Base-by-base conservation (phyloP, 1,140 invertebrate genomes). In the Antheraea pernyi region DNA sequence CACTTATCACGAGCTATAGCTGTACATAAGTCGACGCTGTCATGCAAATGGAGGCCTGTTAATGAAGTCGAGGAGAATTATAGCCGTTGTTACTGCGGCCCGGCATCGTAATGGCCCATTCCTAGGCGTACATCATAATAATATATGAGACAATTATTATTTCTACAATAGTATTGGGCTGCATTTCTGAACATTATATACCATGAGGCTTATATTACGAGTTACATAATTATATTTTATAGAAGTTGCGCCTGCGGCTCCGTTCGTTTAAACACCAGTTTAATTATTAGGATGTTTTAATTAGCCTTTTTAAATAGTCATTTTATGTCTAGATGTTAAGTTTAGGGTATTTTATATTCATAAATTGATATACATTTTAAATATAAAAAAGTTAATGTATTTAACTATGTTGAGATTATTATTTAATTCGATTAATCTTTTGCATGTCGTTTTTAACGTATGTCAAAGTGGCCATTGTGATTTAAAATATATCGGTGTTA, bases 41-140 rank as follows among this genome's bases (percentile, higher is more conserved):
- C 89, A 91, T 90, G 89, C 87, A 91, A 91, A 91, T 91, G 88
- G 88, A 86, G 87, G 87, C 82, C 89, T 91, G 89, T 88, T 91
- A 91, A 91, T 91, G 89, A 91, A 91, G 87, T 80, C 86, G 81
- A 84, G 77, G 86, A 91, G 89, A 91, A 89, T 91, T 91, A 91
- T 91, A 84, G 87, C 75, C 84, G 85, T 89, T 91, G 89, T 91
- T 88, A 91, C 80, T 89, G 89, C 89, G 83, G 79, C 79, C 84
- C 81, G 79, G 84, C 80, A 78, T 70, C 77, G 75, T 85, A 91
- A 91, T 91, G 86, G 87, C 82, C 87, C 87, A 86, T 91, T 88
- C 82, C 81, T 84, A 83, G 79, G 77, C 84, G 84, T 88, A 84
- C 79, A 91, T 91, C 86, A 89, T 86, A 81, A 84, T 89, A 88